These are phyloP conservation scores for Hiodon tergisus DNA, from an alignment of 2,113 vertebrate species.

Conservation along the genomic window DNA sequence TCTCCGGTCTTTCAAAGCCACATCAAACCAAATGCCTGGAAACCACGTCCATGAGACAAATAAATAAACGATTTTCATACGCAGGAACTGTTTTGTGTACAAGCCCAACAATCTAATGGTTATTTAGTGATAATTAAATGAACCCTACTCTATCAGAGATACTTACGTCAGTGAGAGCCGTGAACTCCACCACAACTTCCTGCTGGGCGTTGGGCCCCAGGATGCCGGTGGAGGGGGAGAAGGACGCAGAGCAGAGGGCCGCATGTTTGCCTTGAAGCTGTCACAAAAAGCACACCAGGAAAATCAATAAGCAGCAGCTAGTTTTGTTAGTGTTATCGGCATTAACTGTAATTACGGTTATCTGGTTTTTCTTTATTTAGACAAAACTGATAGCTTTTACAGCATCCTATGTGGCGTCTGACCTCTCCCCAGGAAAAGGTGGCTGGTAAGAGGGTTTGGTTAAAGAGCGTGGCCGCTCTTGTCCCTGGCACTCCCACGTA, in stretches of 20 bases:
- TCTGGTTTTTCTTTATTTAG: not conserved
- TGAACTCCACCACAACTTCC: constrained; percentile 67
- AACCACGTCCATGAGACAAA: not conserved
- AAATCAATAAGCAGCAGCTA: not conserved
- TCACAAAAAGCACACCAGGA: not conserved
- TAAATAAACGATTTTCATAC: not conserved
- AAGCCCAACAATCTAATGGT: not conserved
- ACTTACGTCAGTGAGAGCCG: constrained; percentile 60
- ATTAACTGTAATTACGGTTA: not conserved
- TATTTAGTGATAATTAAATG: not conserved
- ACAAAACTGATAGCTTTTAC: too few species aligned
- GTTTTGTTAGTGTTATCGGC: not conserved
- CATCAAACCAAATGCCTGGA: too few species aligned
- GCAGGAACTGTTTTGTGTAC: not conserved
- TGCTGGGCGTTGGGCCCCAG: constrained; percentile 70
- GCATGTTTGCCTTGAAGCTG: constrained; percentile 73
- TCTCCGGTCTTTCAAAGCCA: not conserved
- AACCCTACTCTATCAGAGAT: not conserved
- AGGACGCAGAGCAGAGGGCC: constrained; percentile 47
- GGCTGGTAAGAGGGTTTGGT: constrained; percentile 76
- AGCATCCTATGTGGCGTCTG: constrained; percentile 15
- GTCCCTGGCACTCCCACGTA: constrained; percentile 66
- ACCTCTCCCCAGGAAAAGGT: constrained; percentile 76
- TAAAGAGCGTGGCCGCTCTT: constrained; percentile 62
- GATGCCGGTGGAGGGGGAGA: constrained; percentile 62